phyloP scores from a whole-genome alignment of 2,113 vertebrate species.

The Hymenochirus boettgeri region DNA sequence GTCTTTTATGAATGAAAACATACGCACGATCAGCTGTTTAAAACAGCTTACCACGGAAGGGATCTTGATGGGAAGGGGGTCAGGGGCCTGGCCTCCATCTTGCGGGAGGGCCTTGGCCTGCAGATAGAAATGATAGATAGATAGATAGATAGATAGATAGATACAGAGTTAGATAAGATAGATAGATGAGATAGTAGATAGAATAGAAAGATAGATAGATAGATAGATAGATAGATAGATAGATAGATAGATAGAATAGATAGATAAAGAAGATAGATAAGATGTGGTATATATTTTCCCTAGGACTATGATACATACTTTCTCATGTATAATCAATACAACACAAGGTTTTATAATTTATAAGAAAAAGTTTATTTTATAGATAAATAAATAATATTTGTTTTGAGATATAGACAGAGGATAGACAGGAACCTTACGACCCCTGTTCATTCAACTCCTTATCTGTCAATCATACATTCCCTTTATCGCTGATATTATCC shows the following conservation, averaged over 20 bases:
- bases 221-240: not conserved
- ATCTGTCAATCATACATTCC: slow-evolving; percentile 47
- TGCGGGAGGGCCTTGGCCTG: too few relatives aligned
- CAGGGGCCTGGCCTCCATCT: too few relatives aligned
- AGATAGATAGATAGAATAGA: slow-evolving; percentile 16
- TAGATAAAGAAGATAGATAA: too few relatives aligned
- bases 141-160: too few relatives aligned
- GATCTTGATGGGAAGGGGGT: too few relatives aligned
- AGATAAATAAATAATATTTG: slow-evolving; percentile 99
- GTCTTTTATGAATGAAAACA: not conserved
- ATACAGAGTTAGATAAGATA: too few relatives aligned
- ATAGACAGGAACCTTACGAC: slow-evolving; percentile 66
- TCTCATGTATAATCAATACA: too few relatives aligned
- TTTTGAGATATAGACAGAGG: slow-evolving; percentile 72
- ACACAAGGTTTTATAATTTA: slow-evolving; percentile 49
- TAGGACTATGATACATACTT: too few relatives aligned
- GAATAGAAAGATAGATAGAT: slow-evolving; percentile 7
- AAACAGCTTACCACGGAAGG: too few relatives aligned
- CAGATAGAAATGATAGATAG: slow-evolving; percentile 1
- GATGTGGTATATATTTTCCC: too few relatives aligned
- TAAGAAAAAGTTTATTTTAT: slow-evolving; percentile 60
- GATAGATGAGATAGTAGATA: slow-evolving; percentile 9
- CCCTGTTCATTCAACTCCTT: slow-evolving; percentile 57
- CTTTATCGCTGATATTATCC: slow-evolving; percentile 58
- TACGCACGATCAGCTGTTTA: too few relatives aligned